Percentiles rank a stretch among this genome's conserved stretches.
Evolutionary conservation across 2,888 invertebrate species (phyloP).

Genomic region (Luperina testacea): DNA sequence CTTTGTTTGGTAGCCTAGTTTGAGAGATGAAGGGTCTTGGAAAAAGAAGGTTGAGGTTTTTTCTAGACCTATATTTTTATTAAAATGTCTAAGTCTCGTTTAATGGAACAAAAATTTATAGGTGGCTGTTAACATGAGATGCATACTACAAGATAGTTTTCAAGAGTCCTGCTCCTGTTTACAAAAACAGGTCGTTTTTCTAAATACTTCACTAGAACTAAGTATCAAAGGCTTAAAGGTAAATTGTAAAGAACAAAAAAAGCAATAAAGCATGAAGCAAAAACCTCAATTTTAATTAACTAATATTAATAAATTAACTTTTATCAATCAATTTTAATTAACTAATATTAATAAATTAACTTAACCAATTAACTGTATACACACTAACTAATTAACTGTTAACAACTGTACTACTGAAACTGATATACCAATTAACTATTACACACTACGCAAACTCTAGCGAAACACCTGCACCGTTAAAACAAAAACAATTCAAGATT

Average conservation of each 20-base stretch:
- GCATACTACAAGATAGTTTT: not conserved
- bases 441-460: not conserved
- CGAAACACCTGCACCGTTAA: not conserved
- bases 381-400: no score
- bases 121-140: not conserved
- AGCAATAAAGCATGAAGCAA: not conserved
- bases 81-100: not conserved
- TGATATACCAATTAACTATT: no score
- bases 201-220: not conserved
- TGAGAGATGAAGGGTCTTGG: slow-evolving; percentile 6
- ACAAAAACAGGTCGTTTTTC: not conserved
- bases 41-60: not conserved
- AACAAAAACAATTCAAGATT: not conserved
- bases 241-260: not conserved
- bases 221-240: not conserved
- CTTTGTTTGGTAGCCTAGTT: slow-evolving; percentile 53
- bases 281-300: no score
- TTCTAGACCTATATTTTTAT: not conserved
- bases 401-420: not conserved
- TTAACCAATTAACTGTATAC: no score
- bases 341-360: no score
- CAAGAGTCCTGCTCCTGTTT: not conserved
- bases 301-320: no score
- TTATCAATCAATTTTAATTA: no score
- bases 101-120: not conserved